Evolutionary conservation across 2,888 invertebrate species (phyloP).

Genomic region (Spilosoma lubricipeda): DNA sequence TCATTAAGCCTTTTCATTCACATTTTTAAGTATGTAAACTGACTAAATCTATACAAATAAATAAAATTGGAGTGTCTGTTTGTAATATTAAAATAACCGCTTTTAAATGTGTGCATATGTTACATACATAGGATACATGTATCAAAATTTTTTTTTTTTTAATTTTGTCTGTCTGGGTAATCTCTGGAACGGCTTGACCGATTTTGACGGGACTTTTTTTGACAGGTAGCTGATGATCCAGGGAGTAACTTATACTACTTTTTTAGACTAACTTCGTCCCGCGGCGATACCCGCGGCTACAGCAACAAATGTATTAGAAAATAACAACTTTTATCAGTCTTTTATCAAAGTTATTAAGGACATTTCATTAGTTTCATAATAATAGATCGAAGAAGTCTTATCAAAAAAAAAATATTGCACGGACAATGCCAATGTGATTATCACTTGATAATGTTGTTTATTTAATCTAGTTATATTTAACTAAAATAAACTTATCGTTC

Average conservation of each 20-base stretch:
- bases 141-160: too few species aligned
- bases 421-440: slow-evolving; percentile 1
- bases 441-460: background rate
- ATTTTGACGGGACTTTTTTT: too few species aligned
- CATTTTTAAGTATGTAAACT: background rate
- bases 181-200: too few species aligned
- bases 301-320: background rate
- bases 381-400: background rate
- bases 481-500: background rate
- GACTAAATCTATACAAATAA: background rate
- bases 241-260: too few species aligned
- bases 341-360: background rate
- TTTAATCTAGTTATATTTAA: background rate
- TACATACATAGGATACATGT: too few species aligned
- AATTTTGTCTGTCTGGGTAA: too few species aligned
- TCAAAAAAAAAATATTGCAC: background rate
- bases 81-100: too few species aligned
- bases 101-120: too few species aligned
- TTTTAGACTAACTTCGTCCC: too few species aligned
- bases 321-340: background rate
- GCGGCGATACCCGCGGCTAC: too few species aligned
- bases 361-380: background rate
- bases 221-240: too few species aligned
- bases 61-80: too few species aligned
- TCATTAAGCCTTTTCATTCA: background rate